Base-by-base conservation (phyloP, 1,140 invertebrate genomes). In the Macrostomum lignano region DNA sequence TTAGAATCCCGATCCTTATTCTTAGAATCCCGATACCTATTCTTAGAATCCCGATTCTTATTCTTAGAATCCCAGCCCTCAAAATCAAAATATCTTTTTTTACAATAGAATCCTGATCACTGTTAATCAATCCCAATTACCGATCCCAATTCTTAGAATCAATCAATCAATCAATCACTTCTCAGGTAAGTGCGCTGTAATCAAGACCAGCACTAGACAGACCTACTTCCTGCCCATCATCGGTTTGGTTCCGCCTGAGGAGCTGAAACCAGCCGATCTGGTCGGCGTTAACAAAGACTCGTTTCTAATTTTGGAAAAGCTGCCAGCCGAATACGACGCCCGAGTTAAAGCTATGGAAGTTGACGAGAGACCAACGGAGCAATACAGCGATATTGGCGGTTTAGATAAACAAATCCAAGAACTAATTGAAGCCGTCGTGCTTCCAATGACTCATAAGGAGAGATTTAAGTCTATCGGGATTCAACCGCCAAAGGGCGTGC, bases 281-380 rank as follows among this genome's bases (percentile, higher is more conserved):
- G 82, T 91, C 11, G 84, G 84, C 22, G 84, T 93, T 0, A 91
- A 93, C 49, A 91, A 91, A 56, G 84, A 93, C 50, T 91, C 81
- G 1, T 93, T 91, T 59, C 59, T 91, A 13, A 81, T 91, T 37
- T 50, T 91, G 40, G 82, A 91, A 58, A 81, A 2, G 50, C 91
- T 15, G 82, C 84, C 1, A 74, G 78, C 6, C 81, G 91, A 54
- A 17, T 17, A 42, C 46, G 84, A 93, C 52, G 81, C 78, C 1
- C 64, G 84, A 42, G 84, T 93, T 0, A 93, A 93, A 52, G 82
- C 82, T 36, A 93, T 91, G 84, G 82, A 91, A 58, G 84, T 93
- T 1, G 82, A 93, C 57, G 82, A 91, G 55, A 65, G 84, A 41
- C 84, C 84, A 1, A 86, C 77, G 14, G 84, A 93, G 54, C 79